phyloP scores from a whole-genome alignment of 2,113 vertebrate genomes.

The Paramisgurnus dabryanus region DNA sequence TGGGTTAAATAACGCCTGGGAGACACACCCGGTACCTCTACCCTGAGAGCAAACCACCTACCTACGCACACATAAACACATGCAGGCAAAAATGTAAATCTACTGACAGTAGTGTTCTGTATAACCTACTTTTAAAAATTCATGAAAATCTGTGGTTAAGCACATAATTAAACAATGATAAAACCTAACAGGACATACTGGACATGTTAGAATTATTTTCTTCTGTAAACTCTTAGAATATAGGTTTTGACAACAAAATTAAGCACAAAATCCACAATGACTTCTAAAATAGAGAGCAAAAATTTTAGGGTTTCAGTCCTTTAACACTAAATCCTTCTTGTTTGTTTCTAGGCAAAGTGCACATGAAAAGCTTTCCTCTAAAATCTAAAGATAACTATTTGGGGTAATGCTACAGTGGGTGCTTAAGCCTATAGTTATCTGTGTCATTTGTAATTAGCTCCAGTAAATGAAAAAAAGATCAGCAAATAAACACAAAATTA shows the following conservation, averaged over 20 bases:
- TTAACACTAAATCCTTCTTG: neutral
- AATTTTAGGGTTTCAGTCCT: no score
- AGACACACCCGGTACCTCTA: slow-evolving; percentile 33
- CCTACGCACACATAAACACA: neutral
- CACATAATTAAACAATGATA: neutral
- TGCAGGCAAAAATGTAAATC: neutral
- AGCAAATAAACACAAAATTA: slow-evolving; percentile 63
- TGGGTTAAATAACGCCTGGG: slow-evolving; percentile 32
- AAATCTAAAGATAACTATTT: slow-evolving; percentile 77
- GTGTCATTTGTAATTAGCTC: slow-evolving; percentile 75
- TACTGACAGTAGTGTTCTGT: neutral
- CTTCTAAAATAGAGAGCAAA: no score
- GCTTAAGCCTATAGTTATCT: slow-evolving; percentile 76
- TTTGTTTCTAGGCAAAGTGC: slow-evolving; percentile 18
- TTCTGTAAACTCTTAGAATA: neutral
- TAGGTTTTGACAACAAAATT: neutral
- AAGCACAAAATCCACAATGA: neutral
- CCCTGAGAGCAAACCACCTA: slow-evolving; percentile 2
- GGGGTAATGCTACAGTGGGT: slow-evolving; percentile 72
- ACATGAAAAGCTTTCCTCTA: slow-evolving; percentile 66
- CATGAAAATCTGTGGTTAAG: neutral
- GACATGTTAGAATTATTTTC: no score
- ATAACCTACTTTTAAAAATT: neutral
- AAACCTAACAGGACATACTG: neutral
- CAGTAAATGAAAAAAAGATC: slow-evolving; percentile 73